These are phyloP conservation scores for Pissodes strobi DNA, from an alignment of 1,140 invertebrate species.

Conservation along the genomic window DNA sequence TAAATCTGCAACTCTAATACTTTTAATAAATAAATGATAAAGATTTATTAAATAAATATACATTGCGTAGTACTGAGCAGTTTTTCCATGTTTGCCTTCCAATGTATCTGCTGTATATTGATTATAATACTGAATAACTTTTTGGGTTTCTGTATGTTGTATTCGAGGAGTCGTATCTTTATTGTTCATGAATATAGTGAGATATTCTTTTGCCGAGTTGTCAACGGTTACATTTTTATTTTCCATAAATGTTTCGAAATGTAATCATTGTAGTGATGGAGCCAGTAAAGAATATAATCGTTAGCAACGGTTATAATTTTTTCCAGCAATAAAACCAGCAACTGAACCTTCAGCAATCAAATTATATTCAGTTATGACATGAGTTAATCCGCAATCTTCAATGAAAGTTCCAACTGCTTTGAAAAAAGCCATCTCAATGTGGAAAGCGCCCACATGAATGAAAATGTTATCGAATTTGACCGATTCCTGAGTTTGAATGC, in stretches of 20 bases:
- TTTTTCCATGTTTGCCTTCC: no score
- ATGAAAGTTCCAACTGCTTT: slow-evolving; percentile 50
- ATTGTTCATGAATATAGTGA: no score
- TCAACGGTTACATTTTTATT: no score
- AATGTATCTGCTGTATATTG: no score
- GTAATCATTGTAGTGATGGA: background rate
- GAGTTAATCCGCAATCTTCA: slow-evolving; percentile 48
- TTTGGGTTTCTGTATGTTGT: no score
- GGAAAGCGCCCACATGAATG: slow-evolving; percentile 39
- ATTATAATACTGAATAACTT: no score
- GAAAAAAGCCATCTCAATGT: slow-evolving; percentile 18
- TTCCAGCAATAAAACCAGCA: slow-evolving; percentile 24
- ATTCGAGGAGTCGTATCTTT: no score
- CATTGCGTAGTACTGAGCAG: no score
- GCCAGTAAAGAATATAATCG: slow-evolving; percentile 17
- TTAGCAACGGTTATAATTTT: slow-evolving; percentile 38
- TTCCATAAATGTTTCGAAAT: background rate
- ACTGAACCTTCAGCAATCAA: slow-evolving; percentile 31
- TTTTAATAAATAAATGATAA: no score
- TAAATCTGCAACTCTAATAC: no score
- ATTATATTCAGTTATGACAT: slow-evolving; percentile 30
- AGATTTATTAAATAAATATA: no score
- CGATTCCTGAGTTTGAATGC: slow-evolving; percentile 47
- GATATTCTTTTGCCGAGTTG: no score
- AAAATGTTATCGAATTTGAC: slow-evolving; percentile 36